Evolutionary conservation across 2,888 invertebrate species (phyloP), one percentile per base, ranked within the genome.

Genomic region (Tetanocera ferruginea): DNA sequence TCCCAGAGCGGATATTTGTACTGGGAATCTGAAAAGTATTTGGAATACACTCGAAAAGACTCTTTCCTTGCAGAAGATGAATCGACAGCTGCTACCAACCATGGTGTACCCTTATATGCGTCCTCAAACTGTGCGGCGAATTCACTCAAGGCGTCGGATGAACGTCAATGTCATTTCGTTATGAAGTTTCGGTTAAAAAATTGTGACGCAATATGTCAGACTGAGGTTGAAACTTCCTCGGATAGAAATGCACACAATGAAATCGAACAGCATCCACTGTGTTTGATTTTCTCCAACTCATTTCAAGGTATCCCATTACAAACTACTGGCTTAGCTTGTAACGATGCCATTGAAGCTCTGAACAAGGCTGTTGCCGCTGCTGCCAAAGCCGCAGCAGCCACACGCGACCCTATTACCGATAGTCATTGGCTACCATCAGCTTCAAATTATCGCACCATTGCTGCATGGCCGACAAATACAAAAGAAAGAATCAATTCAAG

Each of bases 171-270:
- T 72, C 91, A 90, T 43, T 92, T 94, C 87, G 90, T 92, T 69
- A 91, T 95, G 82, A 95, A 94, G 86, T 95, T 95, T 88, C 92
- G 93, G 84, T 91, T 94, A n/a, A 90, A 91, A 79, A 78, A 78
- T 6, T 91, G 90, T 82, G 92, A 93, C 82, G 92, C 92, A 84
- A 91, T 90, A 77, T 92, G 92, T 81, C 93, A 93, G 87, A 93
- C 93, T 0, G 92, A 92, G 37, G 80, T 80, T 23, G 60, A 73
- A 25, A 14, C 71, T 6, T 19, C 25, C 17, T 25, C 43, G 5
- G 77, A 76, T 14, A 57, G 25, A 37, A 66, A 60, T 28, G 1
- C 76, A 9, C n/a, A 74, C 34, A 34, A 37, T 43, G 9, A 57
- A 0, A 34, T 76, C n/a, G 80, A 80, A 62, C 60, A 69, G 31